A percentile compares a stretch with the other conserved stretches of the same genome.
phyloP scores from a whole-genome alignment of 1,140 invertebrate genomes.

The Samia ricini region DNA sequence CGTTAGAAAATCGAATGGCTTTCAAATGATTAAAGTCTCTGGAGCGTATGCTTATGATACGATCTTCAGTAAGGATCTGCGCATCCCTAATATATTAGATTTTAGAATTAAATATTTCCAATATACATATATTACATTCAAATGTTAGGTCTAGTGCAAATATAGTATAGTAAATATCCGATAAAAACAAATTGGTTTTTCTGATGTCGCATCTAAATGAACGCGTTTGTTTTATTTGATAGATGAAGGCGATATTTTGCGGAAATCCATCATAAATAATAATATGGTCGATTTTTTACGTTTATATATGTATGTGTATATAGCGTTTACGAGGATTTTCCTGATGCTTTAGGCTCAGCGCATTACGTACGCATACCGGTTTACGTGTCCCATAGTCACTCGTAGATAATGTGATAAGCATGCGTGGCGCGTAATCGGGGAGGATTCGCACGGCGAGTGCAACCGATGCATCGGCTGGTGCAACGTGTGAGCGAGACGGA shows the following conservation, averaged over 20 bases:
- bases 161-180: background rate
- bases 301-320: background rate
- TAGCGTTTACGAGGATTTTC: background rate
- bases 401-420: conserved; percentile 63
- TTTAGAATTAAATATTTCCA: too few relatives aligned
- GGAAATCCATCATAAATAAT: too few relatives aligned
- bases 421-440: conserved; percentile 69
- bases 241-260: too few relatives aligned
- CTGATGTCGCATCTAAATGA: background rate
- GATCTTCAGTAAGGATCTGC: too few relatives aligned
- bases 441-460: conserved; percentile 71
- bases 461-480: conserved; percentile 55
- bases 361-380: conserved; percentile 23
- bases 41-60: too few relatives aligned
- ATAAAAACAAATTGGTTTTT: background rate
- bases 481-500: conserved; percentile 55
- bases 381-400: conserved; percentile 32
- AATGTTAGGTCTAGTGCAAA: too few relatives aligned
- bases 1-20: too few relatives aligned
- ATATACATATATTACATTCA: too few relatives aligned
- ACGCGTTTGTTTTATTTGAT: too few relatives aligned
- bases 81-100: too few relatives aligned
- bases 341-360: conserved; percentile 3
- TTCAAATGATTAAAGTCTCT: too few relatives aligned
- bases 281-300: too few relatives aligned